A percentile compares a stretch with the other conserved stretches of the same genome.
Evolutionary conservation across 2,888 invertebrate species (phyloP).

Genomic region (Teinopalpus imperialis): DNA sequence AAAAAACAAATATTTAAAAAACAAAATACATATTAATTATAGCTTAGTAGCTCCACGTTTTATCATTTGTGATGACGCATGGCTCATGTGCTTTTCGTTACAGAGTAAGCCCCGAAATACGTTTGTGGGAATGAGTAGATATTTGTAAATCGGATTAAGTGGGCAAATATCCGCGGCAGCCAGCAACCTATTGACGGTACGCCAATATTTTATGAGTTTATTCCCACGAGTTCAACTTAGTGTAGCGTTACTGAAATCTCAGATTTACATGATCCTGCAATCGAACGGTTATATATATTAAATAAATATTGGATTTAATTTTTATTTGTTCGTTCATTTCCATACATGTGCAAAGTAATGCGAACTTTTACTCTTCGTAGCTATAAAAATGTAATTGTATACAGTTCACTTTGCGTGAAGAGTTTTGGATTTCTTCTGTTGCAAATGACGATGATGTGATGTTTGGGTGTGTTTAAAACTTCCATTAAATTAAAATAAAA

Average conservation of each 20-base stretch:
- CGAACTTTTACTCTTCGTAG: too few species aligned
- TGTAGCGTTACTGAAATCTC: conserved; percentile 22
- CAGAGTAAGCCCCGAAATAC: conserved; percentile 51
- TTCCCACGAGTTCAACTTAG: conserved; percentile 26
- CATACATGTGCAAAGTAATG: too few species aligned
- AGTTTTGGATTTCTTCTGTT: too few species aligned
- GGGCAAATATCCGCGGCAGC: conserved; percentile 36
- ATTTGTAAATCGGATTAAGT: conserved; percentile 56
- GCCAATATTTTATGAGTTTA: conserved; percentile 42
- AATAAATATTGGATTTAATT: too few species aligned
- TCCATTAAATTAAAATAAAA: too few species aligned
- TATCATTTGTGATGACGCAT: conserved; percentile 61
- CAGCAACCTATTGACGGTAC: conserved; percentile 42
- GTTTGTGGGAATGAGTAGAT: conserved; percentile 51
- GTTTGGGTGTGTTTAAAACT: too few species aligned
- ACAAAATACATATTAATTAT: conserved; percentile 3
- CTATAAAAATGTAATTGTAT: too few species aligned
- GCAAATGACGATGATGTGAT: too few species aligned
- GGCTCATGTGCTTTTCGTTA: conserved; percentile 59
- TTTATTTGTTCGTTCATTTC: too few species aligned
- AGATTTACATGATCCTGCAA: conserved; percentile 24
- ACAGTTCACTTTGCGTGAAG: too few species aligned
- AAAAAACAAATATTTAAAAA: background rate
- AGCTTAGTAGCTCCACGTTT: conserved; percentile 42
- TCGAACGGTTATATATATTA: conserved; percentile 17